Evolutionary conservation across 2,888 invertebrate species (phyloP).

Genomic region (Callimorpha dominula): DNA sequence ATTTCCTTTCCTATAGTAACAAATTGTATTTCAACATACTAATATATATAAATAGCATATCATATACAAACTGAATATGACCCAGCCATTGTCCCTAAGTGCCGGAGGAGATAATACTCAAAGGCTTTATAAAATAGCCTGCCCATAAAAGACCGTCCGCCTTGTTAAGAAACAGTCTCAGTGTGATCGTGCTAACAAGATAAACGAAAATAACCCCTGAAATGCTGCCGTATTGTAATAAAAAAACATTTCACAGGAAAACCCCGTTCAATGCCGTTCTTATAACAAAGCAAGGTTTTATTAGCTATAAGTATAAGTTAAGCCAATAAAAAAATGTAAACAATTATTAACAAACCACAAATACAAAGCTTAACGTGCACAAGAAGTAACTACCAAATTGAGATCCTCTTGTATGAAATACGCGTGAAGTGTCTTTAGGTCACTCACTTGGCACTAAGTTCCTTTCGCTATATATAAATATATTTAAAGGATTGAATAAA

Average conservation of each 20-base stretch:
- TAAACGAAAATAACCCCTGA: constrained; percentile 32
- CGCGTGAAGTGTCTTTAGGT: no score
- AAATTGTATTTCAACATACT: neutral
- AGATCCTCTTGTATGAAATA: no score
- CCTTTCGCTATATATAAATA: no score
- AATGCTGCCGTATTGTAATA: constrained; percentile 38
- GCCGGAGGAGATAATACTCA: neutral
- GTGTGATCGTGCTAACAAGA: constrained; percentile 37
- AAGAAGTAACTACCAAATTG: no score
- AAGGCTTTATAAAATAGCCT: constrained; percentile 17
- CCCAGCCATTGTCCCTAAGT: constrained; percentile 6
- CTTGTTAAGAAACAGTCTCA: constrained; percentile 44
- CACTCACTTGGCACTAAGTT: no score
- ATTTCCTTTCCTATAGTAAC: neutral
- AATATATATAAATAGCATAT: neutral
- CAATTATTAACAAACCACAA: no score
- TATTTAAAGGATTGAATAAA: no score
- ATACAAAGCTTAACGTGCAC: no score
- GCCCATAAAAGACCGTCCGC: constrained; percentile 18
- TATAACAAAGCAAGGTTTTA: neutral
- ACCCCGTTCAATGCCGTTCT: neutral
- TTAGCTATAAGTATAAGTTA: no score
- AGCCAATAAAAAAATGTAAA: no score
- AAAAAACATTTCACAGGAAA: neutral
- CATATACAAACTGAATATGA: neutral